Evolutionary conservation across 2,888 invertebrate species (phyloP), one percentile per base, ranked within the genome.

Genomic region (Autographa pulchrina): DNA sequence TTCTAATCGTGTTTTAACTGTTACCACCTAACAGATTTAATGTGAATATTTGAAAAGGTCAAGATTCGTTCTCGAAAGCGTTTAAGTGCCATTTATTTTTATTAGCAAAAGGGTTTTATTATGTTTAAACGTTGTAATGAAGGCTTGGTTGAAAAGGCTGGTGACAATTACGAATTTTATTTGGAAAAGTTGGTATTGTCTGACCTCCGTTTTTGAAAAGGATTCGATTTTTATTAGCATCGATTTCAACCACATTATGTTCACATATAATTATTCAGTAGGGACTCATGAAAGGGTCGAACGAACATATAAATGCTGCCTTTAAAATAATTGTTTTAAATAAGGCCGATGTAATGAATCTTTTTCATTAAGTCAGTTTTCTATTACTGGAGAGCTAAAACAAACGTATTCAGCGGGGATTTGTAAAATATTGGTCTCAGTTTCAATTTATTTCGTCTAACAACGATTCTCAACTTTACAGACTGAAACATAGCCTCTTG

Each of bases 1-100:
- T 38, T 56, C 62, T 62, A 43, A 56, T 62, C 56, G 35, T 59
- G 65, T 64, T 65, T 65, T n/a, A 64, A 58, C 13, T 66, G 70
- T 67, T 31, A 43, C 41, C 66, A 9, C 25, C 16, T 8, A 66
- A 78, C 52, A 52, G 68, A 65, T 70, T 73, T 60, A 68, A 64
- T 72, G 58, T 64, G 18, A 77, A 64, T 66, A 62, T 76, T 79
- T 74, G 31, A 52, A 74, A 68, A 78, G 66, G 70, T 76, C 61
- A 69, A 69, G 66, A 38, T 31, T 54, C n/a, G 48, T 32, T 62
- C 65, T 66, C 43, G 54, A 64, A 56, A 58, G 31, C 54, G 41
- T 71, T 76, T 63, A 70, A 76, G 77, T 58, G 48, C 65, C 56
- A 67, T 80, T 79, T 77, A 74, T 74, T 72, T 70, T 64, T 66